Evolutionary conservation across 2,888 invertebrate species (phyloP), one percentile per base, ranked within the genome.

Genomic region (Tanaodytes sp.): DNA sequence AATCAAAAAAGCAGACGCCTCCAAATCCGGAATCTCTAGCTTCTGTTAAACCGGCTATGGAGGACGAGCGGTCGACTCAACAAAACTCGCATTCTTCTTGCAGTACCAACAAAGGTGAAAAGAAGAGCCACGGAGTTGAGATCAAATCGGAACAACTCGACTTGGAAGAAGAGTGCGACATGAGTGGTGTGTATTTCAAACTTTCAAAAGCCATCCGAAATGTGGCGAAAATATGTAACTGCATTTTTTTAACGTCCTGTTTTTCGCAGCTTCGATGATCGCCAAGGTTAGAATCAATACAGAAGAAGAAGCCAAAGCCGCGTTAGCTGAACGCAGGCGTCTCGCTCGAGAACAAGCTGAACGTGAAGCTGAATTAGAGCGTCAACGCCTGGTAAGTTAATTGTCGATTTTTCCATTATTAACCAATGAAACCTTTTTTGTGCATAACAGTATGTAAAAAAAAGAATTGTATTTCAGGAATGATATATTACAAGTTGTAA

Each of bases 291-390:
- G 91, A 75, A 94, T 95, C 75, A 94, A 92, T 8, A 95, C 95
- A 1, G 96, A 95, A 86, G 96, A 95, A 84, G 91, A 96, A 84
- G 97, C 97, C 6, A 97, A 96, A 86, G 96, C 96, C 14, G 96
- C 96, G 58, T 87, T 97, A 59, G 96, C 97, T 0, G 97, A 97
- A 87, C 89, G 95, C 69, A 87, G 97, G 73, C 89, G 95, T 63
- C 87, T 94, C 66, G 96, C 96, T 9, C 86, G 97, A 14, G 97
- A 96, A 86, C 96, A 96, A 84, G 93, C 96, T 9, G 97, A 97
- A 87, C 86, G 91, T 65, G 94, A 95, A 85, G 96, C 96, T 1
- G 95, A 96, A 84, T 86, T 92, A 48, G 96, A 96, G 86, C 88
- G 93, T 75, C 88, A 87, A 76, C 85, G 88, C 83, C 85, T 86